These are phyloP conservation scores for Taenioides sp. DNA, from an alignment of 2,797 vertebrate genomes.

Conservation along the genomic window DNA sequence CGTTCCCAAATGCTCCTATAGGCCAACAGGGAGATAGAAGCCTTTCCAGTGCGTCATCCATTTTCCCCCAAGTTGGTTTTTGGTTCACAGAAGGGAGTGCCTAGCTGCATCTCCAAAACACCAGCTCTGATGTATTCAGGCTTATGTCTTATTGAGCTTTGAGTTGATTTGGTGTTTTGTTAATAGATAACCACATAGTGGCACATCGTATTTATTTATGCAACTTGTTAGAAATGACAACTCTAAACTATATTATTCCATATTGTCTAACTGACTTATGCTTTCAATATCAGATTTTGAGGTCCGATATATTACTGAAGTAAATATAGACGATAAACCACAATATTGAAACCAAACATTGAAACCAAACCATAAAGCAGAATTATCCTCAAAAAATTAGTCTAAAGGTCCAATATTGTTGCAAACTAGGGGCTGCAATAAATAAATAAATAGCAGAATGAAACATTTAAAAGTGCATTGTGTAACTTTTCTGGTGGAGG, in stretches of 20 bases:
- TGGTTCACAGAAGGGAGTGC: neutral
- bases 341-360: no score
- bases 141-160: neutral
- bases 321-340: no score
- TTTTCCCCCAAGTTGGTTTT: conserved; percentile 10
- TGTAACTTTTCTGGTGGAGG: no score
- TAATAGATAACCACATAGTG: conserved; percentile 1
- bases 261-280: neutral
- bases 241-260: neutral
- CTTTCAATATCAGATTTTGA: neutral
- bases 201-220: neutral
- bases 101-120: neutral
- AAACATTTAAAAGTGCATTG: no score
- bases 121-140: neutral
- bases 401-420: no score
- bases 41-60: conserved; percentile 19
- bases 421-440: no score
- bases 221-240: neutral
- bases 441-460: no score
- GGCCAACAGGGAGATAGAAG: conserved; percentile 16
- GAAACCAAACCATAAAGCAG: no score
- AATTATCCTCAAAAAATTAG: no score
- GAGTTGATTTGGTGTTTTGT: neutral
- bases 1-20: neutral
- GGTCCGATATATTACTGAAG: no score